Evolutionary conservation across 1,140 invertebrate species (phyloP).

Genomic region (Pseudobourletiella spinata): DNA sequence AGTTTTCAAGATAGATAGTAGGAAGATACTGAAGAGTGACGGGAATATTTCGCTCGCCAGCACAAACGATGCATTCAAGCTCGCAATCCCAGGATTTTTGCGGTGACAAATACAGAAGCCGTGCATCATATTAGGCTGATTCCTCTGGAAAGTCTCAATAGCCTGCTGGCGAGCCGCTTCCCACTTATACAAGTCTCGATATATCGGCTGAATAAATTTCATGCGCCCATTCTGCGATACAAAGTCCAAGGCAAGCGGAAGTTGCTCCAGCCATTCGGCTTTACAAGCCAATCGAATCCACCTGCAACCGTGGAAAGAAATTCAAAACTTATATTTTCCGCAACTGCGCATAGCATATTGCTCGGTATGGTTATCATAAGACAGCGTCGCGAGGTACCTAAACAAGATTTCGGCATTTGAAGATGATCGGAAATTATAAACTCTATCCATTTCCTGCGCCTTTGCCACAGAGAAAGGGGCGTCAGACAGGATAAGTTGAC

Average conservation of each 20-base stretch:
- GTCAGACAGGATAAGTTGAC: constrained; percentile 53
- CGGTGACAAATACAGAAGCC: constrained; percentile 59
- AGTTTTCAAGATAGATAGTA: too few relatives aligned
- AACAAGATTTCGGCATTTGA: constrained; percentile 70
- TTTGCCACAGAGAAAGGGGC: constrained; percentile 47
- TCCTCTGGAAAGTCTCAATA: constrained; percentile 60
- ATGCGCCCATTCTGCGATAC: constrained; percentile 75
- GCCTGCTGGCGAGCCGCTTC: constrained; percentile 55
- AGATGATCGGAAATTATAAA: constrained; percentile 56
- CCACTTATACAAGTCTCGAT: constrained; percentile 48
- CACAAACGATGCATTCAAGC: neutral
- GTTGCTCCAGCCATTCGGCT: constrained; percentile 55
- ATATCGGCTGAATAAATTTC: constrained; percentile 52
- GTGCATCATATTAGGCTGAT: constrained; percentile 73
- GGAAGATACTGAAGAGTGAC: too few relatives aligned
- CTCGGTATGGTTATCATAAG: too few relatives aligned
- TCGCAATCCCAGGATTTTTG: constrained; percentile 51
- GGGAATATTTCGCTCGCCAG: too few relatives aligned
- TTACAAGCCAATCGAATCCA: constrained; percentile 71
- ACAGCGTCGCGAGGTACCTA: constrained; percentile 38
- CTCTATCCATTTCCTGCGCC: constrained; percentile 52
- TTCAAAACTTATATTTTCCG: constrained; percentile 12
- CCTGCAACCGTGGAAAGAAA: too few relatives aligned
- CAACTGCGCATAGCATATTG: constrained; percentile 1
- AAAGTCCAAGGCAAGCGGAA: constrained; percentile 60